Conservation (phyloP, 1,140 invertebrate species). For the Drosophila kohkoa region DNA sequence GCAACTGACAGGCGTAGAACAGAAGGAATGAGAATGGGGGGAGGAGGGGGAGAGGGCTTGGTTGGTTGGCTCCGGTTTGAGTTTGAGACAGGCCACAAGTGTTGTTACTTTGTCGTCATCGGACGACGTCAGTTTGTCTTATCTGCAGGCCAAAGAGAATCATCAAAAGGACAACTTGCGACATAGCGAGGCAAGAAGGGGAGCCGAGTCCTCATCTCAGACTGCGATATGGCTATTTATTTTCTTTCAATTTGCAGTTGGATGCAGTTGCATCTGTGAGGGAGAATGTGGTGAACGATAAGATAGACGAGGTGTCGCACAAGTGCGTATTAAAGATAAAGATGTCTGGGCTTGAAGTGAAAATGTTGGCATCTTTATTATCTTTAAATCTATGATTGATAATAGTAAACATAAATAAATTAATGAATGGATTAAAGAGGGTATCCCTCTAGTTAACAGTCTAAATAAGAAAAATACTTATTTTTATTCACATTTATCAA, state of each 20-base stretch:
- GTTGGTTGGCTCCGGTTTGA: constrained; percentile 1
- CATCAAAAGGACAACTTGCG: constrained; percentile 24
- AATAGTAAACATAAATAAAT: too few species aligned
- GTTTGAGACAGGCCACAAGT: constrained; percentile 48
- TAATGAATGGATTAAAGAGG: too few species aligned
- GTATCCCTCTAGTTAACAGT: too few species aligned
- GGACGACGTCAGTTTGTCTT: constrained; percentile 63
- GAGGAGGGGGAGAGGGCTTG: background rate
- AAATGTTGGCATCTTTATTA: too few species aligned
- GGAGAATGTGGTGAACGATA: background rate
- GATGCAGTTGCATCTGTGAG: background rate
- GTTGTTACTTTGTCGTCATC: constrained; percentile 62
- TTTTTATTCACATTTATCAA: too few species aligned
- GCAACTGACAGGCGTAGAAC: constrained; percentile 53
- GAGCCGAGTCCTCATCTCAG: background rate
- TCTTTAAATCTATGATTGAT: too few species aligned
- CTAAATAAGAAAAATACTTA: too few species aligned
- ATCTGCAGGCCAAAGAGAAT: constrained; percentile 48
- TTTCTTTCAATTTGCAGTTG: constrained; percentile 71
- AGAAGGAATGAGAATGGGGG: too few species aligned
- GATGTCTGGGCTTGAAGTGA: too few species aligned
- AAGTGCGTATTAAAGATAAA: constrained; percentile 11
- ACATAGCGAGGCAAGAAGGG: background rate
- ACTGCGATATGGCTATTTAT: constrained; percentile 66
- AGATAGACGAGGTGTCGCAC: background rate